These are phyloP conservation scores for Anguilla rostrata DNA, from an alignment of 2,113 vertebrate genomes.

Conservation along the genomic window DNA sequence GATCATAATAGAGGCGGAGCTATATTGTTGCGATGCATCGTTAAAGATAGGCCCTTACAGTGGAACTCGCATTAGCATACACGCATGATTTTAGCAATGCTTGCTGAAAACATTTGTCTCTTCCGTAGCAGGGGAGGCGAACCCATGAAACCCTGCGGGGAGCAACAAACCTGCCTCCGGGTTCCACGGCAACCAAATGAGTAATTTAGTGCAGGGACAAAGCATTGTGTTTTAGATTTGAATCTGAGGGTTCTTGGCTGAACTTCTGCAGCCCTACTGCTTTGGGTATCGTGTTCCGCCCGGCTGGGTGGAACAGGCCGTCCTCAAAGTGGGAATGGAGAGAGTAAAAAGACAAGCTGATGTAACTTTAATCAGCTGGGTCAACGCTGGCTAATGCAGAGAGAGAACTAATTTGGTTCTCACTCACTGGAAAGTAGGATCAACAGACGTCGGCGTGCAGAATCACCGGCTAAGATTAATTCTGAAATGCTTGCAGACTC, in stretches of 20 bases:
- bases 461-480: constrained; percentile 16
- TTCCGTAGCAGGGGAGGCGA: too few species aligned
- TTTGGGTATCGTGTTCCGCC: background rate
- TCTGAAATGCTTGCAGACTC: constrained; percentile 50
- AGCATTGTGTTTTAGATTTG: background rate
- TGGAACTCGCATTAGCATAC: too few species aligned
- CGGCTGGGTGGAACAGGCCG: background rate
- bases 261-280: background rate
- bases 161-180: too few species aligned
- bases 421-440: background rate
- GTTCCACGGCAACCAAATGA: background rate
- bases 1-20: background rate
- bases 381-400: background rate
- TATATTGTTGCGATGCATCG: background rate
- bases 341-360: background rate
- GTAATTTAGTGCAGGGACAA: background rate
- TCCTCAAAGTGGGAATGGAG: background rate
- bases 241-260: background rate
- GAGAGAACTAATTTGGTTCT: background rate
- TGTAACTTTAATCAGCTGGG: background rate
- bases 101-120: too few species aligned
- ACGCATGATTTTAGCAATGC: too few species aligned
- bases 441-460: background rate
- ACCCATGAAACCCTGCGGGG: too few species aligned
- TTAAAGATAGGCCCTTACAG: too few species aligned